Evolutionary conservation across 2,888 invertebrate species (phyloP).

Genomic region (Micoletzkya japonica): DNA sequence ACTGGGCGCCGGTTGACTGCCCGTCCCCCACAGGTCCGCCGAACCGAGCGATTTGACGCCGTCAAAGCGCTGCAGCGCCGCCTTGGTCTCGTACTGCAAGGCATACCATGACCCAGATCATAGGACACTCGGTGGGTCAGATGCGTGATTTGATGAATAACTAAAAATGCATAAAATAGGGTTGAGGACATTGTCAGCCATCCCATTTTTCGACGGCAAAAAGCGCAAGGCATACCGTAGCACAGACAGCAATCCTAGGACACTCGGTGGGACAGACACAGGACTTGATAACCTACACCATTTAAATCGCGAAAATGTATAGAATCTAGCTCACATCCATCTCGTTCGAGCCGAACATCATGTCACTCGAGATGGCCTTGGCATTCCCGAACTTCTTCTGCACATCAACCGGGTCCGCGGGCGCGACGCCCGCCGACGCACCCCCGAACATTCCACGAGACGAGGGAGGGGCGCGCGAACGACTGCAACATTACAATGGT

Average conservation of each 20-base stretch:
- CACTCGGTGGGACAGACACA: too few relatives aligned
- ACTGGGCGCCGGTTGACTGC: slow-evolving; percentile 43
- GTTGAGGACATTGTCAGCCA: too few relatives aligned
- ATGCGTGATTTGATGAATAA: background rate
- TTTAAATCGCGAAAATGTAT: too few relatives aligned
- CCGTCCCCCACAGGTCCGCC: slow-evolving; percentile 85
- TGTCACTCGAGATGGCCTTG: slow-evolving; percentile 95
- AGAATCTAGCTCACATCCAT: slow-evolving; percentile 52
- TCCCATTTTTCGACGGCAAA: background rate
- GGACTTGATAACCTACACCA: too few relatives aligned
- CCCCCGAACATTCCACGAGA: slow-evolving; percentile 25
- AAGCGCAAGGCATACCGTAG: too few relatives aligned
- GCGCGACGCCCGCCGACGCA: background rate
- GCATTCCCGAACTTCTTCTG: slow-evolving; percentile 95
- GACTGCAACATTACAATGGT: slow-evolving; percentile 1
- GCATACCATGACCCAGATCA: background rate
- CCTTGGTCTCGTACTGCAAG: slow-evolving; percentile 65
- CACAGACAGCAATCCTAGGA: too few relatives aligned
- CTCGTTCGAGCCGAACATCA: slow-evolving; percentile 80
- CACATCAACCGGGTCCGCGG: slow-evolving; percentile 73
- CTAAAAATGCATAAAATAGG: background rate
- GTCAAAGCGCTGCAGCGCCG: slow-evolving; percentile 79
- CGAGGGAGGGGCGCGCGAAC: background rate
- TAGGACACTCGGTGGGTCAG: too few relatives aligned
- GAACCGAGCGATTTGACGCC: slow-evolving; percentile 93